Conservation (phyloP, 2,113 vertebrate species). For the Acrocephalus kingi region DNA sequence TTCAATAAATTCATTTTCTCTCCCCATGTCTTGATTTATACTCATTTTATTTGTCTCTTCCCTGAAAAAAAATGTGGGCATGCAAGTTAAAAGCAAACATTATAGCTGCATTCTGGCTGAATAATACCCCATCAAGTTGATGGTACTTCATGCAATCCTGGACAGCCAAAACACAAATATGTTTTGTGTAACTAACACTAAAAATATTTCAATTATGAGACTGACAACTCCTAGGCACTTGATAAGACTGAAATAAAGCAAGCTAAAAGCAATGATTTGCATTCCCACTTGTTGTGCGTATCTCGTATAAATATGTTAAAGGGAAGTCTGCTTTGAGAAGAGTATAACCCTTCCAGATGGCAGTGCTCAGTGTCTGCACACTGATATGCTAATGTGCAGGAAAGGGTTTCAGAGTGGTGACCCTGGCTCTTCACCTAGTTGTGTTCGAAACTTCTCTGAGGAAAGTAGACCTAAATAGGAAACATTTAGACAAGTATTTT, state of each 20-base stretch:
- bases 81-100: background rate
- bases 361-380: background rate
- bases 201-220: background rate
- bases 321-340: background rate
- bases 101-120: background rate
- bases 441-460: background rate
- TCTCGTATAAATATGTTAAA: background rate
- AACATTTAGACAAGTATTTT: background rate
- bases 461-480: background rate
- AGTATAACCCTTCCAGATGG: background rate
- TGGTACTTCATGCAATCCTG: background rate
- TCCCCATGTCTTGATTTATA: background rate
- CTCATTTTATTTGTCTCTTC: background rate
- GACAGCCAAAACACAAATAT: background rate
- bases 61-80: background rate
- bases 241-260: background rate
- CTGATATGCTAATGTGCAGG: too few relatives aligned
- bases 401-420: background rate
- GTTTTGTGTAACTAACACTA: background rate
- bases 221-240: background rate
- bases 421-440: background rate
- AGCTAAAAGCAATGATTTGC: background rate
- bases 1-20: background rate
- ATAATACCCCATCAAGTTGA: background rate
- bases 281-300: background rate